A percentile compares a stretch with the other conserved stretches of the same genome.
phyloP scores from a whole-genome alignment of 2,797 vertebrate genomes.

The Staurois parvus region DNA sequence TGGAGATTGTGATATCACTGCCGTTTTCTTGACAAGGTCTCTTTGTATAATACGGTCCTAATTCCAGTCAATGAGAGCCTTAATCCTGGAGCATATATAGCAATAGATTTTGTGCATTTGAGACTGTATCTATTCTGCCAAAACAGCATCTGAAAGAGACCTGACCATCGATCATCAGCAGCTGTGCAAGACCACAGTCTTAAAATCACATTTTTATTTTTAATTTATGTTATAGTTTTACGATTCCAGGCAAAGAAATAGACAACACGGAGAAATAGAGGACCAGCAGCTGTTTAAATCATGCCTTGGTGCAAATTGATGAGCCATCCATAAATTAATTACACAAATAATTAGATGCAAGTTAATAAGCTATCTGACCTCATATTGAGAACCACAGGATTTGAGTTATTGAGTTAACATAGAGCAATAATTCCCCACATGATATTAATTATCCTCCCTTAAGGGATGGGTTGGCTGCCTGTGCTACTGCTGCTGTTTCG shows the following conservation, averaged over 20 bases:
- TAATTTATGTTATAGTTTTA: conserved; percentile 1
- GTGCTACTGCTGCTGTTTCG: conserved; percentile 61
- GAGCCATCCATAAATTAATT: conserved; percentile 68
- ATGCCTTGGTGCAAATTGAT: conserved; percentile 65
- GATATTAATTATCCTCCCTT: conserved; percentile 67
- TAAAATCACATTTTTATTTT: neutral
- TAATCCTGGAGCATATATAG: too few relatives aligned
- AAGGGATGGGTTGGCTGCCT: conserved; percentile 67
- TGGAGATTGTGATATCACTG: too few relatives aligned
- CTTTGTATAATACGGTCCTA: too few relatives aligned
- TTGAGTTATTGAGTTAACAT: conserved; percentile 71
- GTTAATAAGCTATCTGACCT: conserved; percentile 72
- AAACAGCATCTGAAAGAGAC: too few relatives aligned
- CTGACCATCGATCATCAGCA: neutral
- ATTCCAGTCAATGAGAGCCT: too few relatives aligned
- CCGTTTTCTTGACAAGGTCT: too few relatives aligned
- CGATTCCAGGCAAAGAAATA: neutral
- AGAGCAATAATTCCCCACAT: conserved; percentile 72
- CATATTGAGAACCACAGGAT: conserved; percentile 70
- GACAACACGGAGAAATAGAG: conserved; percentile 41
- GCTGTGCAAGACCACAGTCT: neutral
- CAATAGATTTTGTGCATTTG: neutral
- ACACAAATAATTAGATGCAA: conserved; percentile 73
- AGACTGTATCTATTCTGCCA: neutral
- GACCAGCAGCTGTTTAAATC: conserved; percentile 63